These are phyloP conservation scores for Morelia viridis DNA, from an alignment of 2,797 vertebrate genomes.

Conservation along the genomic window DNA sequence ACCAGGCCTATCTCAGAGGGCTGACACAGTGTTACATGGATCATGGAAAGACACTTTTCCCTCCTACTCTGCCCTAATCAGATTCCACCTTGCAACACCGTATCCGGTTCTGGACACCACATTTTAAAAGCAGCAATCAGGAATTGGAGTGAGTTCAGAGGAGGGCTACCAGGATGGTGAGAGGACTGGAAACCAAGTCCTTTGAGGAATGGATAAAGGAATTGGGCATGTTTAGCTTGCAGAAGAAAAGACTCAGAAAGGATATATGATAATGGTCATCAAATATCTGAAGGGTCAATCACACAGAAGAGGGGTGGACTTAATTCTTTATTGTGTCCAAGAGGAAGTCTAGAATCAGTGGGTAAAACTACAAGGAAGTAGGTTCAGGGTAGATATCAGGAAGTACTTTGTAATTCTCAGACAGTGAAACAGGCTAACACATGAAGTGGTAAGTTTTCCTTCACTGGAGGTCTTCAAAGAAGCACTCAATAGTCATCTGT, in stretches of 20 bases:
- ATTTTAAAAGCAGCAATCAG: not conserved
- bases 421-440: not conserved
- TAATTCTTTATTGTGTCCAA: not conserved
- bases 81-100: not conserved
- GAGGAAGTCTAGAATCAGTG: not conserved
- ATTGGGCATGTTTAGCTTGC: not conserved
- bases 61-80: not conserved
- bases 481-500: not conserved
- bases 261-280: not conserved
- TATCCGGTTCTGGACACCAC: not conserved
- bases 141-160: not conserved
- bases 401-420: not conserved
- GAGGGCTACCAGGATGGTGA: not conserved
- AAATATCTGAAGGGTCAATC: not conserved
- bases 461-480: not conserved
- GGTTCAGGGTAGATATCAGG: not conserved
- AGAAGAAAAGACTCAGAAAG: not conserved
- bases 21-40: too few species aligned
- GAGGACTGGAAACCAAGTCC: not conserved
- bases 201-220: not conserved
- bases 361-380: not conserved
- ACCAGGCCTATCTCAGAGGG: not conserved
- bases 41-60: not conserved
- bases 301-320: not conserved
- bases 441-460: not conserved